Evolutionary conservation across 2,888 invertebrate species (phyloP).

Genomic region (Slavum lentiscoides): DNA sequence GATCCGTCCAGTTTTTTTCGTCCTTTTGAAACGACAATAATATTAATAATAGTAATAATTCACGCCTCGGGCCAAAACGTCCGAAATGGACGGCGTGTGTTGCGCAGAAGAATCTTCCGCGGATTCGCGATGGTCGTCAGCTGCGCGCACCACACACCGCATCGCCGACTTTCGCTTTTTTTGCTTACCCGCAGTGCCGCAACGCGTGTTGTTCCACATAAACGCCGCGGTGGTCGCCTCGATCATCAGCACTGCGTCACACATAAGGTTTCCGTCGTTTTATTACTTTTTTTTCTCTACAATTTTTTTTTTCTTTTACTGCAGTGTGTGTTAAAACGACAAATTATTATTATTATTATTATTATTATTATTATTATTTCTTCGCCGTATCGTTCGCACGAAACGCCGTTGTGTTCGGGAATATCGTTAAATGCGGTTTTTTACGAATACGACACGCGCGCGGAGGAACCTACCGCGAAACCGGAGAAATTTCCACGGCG

Average conservation of each 20-base stretch:
- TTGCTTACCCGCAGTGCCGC: not conserved
- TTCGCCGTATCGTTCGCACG: not conserved
- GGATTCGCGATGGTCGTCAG: too few species aligned
- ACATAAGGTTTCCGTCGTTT: too few species aligned
- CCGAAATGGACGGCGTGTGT: conserved; percentile 29
- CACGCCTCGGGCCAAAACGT: conserved; percentile 28
- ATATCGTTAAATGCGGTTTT: conserved; percentile 11
- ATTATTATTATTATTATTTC: not conserved
- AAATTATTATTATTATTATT: too few species aligned
- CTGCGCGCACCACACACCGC: not conserved
- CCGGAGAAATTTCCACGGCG: too few species aligned
- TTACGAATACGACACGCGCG: too few species aligned
- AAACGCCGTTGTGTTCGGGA: not conserved
- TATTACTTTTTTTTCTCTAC: too few species aligned
- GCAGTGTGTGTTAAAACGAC: not conserved
- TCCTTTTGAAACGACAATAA: too few species aligned
- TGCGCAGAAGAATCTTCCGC: conserved; percentile 29
- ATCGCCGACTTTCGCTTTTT: conserved; percentile 38
- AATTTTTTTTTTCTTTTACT: not conserved
- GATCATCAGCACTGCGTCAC: too few species aligned
- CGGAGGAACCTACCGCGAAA: too few species aligned
- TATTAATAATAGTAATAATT: conserved; percentile 17
- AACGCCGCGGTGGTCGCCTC: too few species aligned
- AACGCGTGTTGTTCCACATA: too few species aligned
- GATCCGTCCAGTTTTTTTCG: too few species aligned